Conservation (phyloP, 2,797 vertebrate genomes). For the Hoplostethus mediterraneus region DNA sequence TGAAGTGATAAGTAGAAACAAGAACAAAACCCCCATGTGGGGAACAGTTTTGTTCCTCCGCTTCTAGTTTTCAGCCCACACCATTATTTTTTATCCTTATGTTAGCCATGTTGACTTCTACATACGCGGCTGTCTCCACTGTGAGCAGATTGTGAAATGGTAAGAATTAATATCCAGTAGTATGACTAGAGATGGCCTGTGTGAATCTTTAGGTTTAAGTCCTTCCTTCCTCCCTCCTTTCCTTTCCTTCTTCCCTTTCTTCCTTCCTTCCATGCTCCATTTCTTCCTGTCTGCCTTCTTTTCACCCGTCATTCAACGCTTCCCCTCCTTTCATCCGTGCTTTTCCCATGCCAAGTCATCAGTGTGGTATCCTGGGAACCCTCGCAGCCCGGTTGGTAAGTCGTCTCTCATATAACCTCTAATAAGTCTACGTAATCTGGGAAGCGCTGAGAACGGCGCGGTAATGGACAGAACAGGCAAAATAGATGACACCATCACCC, state of each 20-base stretch:
- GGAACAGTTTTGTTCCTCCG: conserved; percentile 13
- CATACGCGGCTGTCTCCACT: too few relatives aligned
- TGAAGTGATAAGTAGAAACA: conserved; percentile 8
- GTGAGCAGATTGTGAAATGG: too few relatives aligned
- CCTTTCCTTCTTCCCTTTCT: not conserved
- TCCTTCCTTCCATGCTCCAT: not conserved
- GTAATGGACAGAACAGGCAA: conserved; percentile 11
- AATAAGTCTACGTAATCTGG: conserved; percentile 38
- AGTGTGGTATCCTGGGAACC: conserved; percentile 27
- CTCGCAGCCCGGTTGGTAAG: conserved; percentile 27
- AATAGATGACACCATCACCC: conserved; percentile 39
- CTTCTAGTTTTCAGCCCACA: not conserved
- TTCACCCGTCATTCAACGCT: not conserved
- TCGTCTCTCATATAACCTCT: conserved; percentile 36
- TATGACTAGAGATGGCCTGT: too few relatives aligned
- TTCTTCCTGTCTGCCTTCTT: not conserved
- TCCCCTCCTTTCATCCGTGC: not conserved
- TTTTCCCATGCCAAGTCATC: conserved; percentile 38
- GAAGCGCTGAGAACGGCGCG: conserved; percentile 24
- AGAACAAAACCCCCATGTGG: conserved; percentile 11
- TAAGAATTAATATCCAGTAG: too few relatives aligned
- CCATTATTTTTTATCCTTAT: too few relatives aligned
- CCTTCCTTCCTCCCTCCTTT: not conserved
- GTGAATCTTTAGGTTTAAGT: too few relatives aligned
- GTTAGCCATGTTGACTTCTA: too few relatives aligned